Evolutionary conservation across 2,888 invertebrate genomes (phyloP), one percentile per base, ranked within the genome.

Genomic region (Schizotus pectinicornis): DNA sequence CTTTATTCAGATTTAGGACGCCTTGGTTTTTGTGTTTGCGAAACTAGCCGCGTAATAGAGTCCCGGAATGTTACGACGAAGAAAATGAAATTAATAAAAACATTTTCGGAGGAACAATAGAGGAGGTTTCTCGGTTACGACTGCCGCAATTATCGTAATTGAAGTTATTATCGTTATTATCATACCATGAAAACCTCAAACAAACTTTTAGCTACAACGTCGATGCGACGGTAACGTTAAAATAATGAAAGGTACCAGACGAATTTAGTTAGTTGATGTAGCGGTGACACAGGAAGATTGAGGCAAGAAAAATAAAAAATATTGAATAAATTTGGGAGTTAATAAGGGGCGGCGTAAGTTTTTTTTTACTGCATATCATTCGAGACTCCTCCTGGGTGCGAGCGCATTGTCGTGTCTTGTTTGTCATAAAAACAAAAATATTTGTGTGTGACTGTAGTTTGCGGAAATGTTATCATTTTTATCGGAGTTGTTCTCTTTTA

Each of bases 401-500:
- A 43, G 22, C 12, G 41, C 45, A 56, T 56, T 48, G 22, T 22
- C 39, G 39, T 50, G 55, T 47, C 55, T 31, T 51, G 51, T 52
- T 34, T 39, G 47, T 42, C 57, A 56, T 66, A 66, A 62, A 64
- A 63, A 56, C 51, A 61, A 53, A 62, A 65, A 62, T 63, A 65
- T 64, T 54, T 65, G 56, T 62, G 62, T 54, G 59, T 42, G 50
- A 42, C 35, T 59, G 61, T 62, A 63, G 62, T 62, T 67, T 64
- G 63, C 49, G 62, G 63, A 64, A 68, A 68, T 67, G 65, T 63
- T 64, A 68, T 67, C 64, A 67, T 62, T 65, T 68, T 67, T 65
- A 68, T 68, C 51, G 63, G 56, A 55, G 61, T 63, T 65, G 60
- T 65, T 67, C 57, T 52, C 59, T 63, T 64, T 60, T 59, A 47